Evolutionary conservation across 2,797 vertebrate species (phyloP).

Genomic region (Scolopax rusticola): DNA sequence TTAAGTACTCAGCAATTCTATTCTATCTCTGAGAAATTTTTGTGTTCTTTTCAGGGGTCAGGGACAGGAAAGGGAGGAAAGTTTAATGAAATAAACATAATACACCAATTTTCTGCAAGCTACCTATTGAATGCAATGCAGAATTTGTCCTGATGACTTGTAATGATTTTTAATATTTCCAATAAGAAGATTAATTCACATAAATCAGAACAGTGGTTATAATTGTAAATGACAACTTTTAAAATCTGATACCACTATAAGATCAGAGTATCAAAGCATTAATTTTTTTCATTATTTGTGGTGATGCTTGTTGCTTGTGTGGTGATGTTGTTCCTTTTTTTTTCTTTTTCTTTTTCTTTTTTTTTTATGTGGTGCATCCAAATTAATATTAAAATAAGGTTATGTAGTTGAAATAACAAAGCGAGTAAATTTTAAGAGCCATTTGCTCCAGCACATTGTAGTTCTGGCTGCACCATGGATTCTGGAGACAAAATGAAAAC

Average conservation of each 20-base stretch:
- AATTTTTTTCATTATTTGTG: constrained; percentile 16
- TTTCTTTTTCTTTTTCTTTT: not conserved
- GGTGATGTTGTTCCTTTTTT: not conserved
- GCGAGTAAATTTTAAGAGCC: not conserved
- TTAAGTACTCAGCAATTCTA: not conserved
- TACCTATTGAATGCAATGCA: not conserved
- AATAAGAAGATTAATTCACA: not conserved
- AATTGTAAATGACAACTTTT: not conserved
- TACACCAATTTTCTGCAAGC: not conserved
- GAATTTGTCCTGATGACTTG: not conserved
- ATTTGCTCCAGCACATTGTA: not conserved
- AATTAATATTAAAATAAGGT: not conserved
- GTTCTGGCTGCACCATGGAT: not conserved
- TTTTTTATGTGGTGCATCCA: not conserved
- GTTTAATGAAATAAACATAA: not conserved
- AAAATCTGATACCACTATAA: not conserved
- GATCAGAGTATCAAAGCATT: constrained; percentile 34
- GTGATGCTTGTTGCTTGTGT: not conserved
- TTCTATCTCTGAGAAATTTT: not conserved
- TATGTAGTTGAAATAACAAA: not conserved
- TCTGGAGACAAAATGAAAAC: not conserved
- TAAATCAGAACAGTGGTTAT: not conserved
- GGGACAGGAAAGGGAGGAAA: not conserved
- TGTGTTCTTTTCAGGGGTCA: not conserved
- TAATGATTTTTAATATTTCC: not conserved